Evolutionary conservation across 92 coral and sea anemone genomes (phyloP), one percentile per base, ranked within the genome.

Genomic region (Zoanthus sociatus): DNA sequence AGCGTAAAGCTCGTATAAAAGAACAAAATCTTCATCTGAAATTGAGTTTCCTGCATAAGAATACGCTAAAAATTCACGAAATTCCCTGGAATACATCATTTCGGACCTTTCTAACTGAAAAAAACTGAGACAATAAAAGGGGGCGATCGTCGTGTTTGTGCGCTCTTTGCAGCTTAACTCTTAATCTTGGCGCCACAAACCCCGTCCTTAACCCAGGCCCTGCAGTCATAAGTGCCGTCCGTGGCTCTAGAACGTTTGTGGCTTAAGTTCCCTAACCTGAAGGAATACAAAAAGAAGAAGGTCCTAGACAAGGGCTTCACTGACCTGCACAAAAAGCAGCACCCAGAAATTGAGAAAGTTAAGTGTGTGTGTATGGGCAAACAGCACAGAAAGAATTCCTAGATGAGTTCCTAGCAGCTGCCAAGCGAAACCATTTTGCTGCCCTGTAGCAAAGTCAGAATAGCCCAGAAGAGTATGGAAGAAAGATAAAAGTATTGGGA

Each of bases 11-110:
- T 87, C 89, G 77, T 74, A 69, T 75, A 76, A 74, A 53, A 82
- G 63, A 75, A 83, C 78, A 83, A 83, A 83, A 16, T 83, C 86
- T 44, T 86, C 78, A 56, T 87, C 71, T 73, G 78, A 82, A 76
- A 77, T 87, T 70, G 75, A 26, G 46, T 70, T 32, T 21, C 31
- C 75, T 7, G 75, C 70, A 63, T 63, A 63, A 63, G 70, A 12
- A 7, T 63, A 63, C 20, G 5, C 70, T 63, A 63, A 13, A 4
- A 63, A 63, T 63, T 63, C 21, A 63, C 70, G 20, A 63, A 63
- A 12, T 16, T 63, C 70, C 70, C 70, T 63, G 70, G 26, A 68
- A 26, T 68, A 68, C 73, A 26, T 68, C 45, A 68, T 68, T 26
- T 68, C 2, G 73, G 45, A 68, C 26, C 33, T 68, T 68, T 68